Evolutionary conservation across 2,113 vertebrate species (phyloP).

Genomic region (Coturnix japonica): DNA sequence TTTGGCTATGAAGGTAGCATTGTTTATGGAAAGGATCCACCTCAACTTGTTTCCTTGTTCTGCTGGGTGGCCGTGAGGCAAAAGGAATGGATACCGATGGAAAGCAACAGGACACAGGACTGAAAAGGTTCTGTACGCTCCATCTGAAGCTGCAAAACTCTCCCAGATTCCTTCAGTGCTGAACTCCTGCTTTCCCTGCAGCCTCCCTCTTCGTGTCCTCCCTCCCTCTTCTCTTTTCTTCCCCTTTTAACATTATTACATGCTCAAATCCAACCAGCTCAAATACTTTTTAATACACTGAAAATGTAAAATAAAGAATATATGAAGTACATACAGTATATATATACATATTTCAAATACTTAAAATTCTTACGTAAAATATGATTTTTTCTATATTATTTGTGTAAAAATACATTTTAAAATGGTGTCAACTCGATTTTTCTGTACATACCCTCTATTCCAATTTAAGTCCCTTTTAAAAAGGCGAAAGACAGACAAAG

Average conservation of each 20-base stretch:
- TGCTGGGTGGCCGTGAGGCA: neutral
- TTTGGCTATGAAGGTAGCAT: neutral
- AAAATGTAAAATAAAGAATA: constrained; percentile 86
- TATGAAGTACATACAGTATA: constrained; percentile 84
- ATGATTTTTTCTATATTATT: constrained; percentile 81
- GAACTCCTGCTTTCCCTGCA: neutral
- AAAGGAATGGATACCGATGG: accelerated
- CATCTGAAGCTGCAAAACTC: neutral
- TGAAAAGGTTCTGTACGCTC: neutral
- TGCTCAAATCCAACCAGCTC: constrained; percentile 69
- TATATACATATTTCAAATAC: constrained; percentile 83
- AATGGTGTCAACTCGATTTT: constrained; percentile 76
- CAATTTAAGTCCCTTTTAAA: constrained; percentile 80
- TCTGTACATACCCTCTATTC: constrained; percentile 82
- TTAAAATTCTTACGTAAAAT: constrained; percentile 86
- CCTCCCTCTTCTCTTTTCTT: neutral
- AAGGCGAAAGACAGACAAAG: constrained; percentile 78
- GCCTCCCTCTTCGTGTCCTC: neutral
- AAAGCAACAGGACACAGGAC: neutral
- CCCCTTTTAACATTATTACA: neutral
- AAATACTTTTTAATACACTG: constrained; percentile 81
- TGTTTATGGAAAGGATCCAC: neutral
- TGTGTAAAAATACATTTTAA: constrained; percentile 87
- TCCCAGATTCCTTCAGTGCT: neutral
- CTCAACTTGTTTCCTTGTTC: neutral